Percentiles rank a stretch among this genome's conserved stretches.
phyloP scores from a whole-genome alignment of 2,113 vertebrate species.

The Indri indri region DNA sequence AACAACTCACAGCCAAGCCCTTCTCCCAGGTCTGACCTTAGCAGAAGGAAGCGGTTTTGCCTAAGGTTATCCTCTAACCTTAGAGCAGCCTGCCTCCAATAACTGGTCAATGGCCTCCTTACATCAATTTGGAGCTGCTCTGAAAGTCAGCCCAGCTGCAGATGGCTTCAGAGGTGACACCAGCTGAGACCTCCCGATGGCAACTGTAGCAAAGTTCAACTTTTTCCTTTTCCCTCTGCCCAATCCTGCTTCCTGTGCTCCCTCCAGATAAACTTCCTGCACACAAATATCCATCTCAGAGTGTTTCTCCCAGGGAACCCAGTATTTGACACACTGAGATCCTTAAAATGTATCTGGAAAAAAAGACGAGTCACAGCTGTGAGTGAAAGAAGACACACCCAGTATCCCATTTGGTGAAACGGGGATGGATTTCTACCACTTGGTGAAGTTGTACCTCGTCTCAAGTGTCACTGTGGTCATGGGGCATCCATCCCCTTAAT shows the following conservation, averaged over 20 bases:
- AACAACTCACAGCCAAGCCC: not conserved
- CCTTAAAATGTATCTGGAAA: not conserved
- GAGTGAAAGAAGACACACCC: not conserved
- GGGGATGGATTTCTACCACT: fast-evolving
- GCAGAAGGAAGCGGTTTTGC: not conserved
- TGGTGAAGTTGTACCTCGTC: not conserved
- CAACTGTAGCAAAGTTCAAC: not conserved
- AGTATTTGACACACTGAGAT: not conserved
- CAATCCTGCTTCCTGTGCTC: fast-evolving
- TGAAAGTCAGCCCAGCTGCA: not conserved
- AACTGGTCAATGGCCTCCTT: fast-evolving
- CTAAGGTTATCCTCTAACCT: not conserved
- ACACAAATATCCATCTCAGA: not conserved
- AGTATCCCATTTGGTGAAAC: too few relatives aligned
- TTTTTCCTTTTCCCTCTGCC: not conserved
- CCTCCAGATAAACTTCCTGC: not conserved
- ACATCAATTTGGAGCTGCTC: not conserved
- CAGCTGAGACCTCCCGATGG: fast-evolving
- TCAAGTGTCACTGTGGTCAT: not conserved
- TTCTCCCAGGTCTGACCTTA: not conserved
- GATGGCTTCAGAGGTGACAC: not conserved
- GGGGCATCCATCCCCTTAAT: not conserved
- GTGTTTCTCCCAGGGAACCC: not conserved
- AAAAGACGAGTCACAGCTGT: not conserved
- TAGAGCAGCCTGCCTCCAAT: not conserved